Evolutionary conservation across 1,140 invertebrate genomes (phyloP), one percentile per base, ranked within the genome.

Genomic region (Ceratitis capitata): DNA sequence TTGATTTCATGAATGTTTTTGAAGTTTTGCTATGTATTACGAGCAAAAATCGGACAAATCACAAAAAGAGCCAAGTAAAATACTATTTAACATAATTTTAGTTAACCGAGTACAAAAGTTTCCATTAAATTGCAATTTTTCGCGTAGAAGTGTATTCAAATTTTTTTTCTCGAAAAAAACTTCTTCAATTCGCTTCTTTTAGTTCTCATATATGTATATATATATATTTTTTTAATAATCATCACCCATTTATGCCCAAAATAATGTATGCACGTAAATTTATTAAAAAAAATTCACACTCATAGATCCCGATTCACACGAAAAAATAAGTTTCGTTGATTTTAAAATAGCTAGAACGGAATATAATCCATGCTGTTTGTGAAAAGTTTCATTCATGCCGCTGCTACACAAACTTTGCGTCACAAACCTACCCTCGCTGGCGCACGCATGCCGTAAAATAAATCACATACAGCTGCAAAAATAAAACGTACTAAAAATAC

Each of bases 381-480:
- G 39, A 78, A 45, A 42, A 45, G 69, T 45, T 78, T 78, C 69
- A 78, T 78, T 78, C 69, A 78, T 45, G 19, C n/a, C 23, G 12
- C 69, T 78, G 16, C 19, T 12, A 45, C 39, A 47, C 69, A 78
- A 78, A 12, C 69, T 35, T 16, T 32, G 9, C 35, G 23, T 12
- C 19, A 19, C n/a, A 23, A 78, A 45, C n/a, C 39, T 23, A 78
- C 69, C 69, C 69, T 78, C 69, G 16, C 35, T 61, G 26, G 26
- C 39, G 35, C 23, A 64, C 69, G 23, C 61, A 35, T n/a, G 39
- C 56, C 23, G n/a, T n/a, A 12, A 19, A 7, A 78, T 45, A 78
- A 56, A 56, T 56, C 69, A 78, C 32, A 42, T 12, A 19, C 35
- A 23, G 19, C 35, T 9, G 26, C 64, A 2, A 74, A 74, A 29